Base-by-base conservation (phyloP, 2,888 invertebrate species). In the Nowickia ferox region DNA sequence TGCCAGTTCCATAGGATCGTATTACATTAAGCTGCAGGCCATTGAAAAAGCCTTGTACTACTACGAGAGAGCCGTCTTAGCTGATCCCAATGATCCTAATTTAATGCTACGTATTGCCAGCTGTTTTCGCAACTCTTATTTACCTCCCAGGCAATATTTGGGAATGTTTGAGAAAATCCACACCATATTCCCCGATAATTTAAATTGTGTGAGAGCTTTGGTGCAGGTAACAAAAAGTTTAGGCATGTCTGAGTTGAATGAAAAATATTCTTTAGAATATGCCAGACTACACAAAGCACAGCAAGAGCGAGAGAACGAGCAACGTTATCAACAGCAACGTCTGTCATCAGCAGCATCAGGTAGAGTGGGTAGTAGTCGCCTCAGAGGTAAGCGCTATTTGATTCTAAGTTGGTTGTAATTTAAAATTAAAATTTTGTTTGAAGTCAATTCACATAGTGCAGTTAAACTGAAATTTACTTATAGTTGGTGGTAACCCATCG, bases 131-230 rank as follows among this genome's bases (percentile, higher is more conserved):
- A 94, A 97, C 88, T 96, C 96, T 78, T 97, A 97, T 42, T 83
- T 92, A 87, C 96, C 94, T 80, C 92, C 94, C 74, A 94, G 94
- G 87, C 93, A 93, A 87, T 93, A 93, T 86, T 84, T 93, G 79
- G 90, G 90, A 65, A 90, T 93, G 88, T 93, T 93, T 71, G 92
- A 93, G 84, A 91, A 92, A 66, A 93, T 99, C 89, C 97, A 98
- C 91, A 94, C 95, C 22, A 95, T 96, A 88, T 99, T 99, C 92
- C 99, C 99, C 0, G 98, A 99, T 87, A 98, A 99, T 92, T 95
- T 97, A 1, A 98, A 98, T 91, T 99, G 99, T 95, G 93, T 99
- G 96, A 96, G 92, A 92, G 95, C 93, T 0, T 80, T 93, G 15
- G 90, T 93, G 79, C 92, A 93, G 87, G 91, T 91, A 2, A 92